Evolutionary conservation across 2,113 vertebrate genomes (phyloP).

Genomic region (Rhynchopsitta pachyrhyncha): DNA sequence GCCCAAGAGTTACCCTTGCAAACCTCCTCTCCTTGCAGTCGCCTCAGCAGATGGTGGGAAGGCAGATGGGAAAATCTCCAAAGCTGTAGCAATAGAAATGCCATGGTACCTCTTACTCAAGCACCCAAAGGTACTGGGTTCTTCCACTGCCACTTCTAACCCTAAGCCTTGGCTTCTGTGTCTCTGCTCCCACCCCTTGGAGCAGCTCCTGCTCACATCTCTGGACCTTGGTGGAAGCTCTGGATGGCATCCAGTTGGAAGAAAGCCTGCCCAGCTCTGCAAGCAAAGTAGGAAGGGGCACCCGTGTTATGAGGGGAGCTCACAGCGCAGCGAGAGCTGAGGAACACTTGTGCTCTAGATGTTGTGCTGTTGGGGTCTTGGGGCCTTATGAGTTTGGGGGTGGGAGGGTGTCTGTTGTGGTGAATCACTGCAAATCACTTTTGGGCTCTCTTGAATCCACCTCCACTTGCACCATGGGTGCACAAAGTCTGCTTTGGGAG

Average conservation of each 20-base stretch:
- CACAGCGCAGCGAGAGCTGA: not conserved
- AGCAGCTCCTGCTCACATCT: not conserved
- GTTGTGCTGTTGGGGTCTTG: not conserved
- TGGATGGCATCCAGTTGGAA: not conserved
- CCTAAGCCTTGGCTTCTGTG: not conserved
- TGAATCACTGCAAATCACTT: not conserved
- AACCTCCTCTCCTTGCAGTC: not conserved
- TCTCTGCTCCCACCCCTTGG: not conserved
- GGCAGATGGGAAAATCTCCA: not conserved
- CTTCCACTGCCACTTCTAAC: not conserved
- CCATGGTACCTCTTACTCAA: not conserved
- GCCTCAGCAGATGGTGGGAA: constrained; percentile 30
- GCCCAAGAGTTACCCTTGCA: constrained; percentile 33
- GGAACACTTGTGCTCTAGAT: not conserved
- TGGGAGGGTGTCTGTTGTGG: not conserved
- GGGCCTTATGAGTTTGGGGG: not conserved
- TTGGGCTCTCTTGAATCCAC: not conserved
- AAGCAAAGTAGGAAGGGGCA: not conserved
- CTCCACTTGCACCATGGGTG: not conserved
- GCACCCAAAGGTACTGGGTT: not conserved
- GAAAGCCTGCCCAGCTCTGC: not conserved
- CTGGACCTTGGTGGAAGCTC: not conserved
- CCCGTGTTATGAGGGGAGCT: not conserved
- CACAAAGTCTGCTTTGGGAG: not conserved
- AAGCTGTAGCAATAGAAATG: not conserved